Evolutionary conservation across 1,140 invertebrate genomes (phyloP).

Genomic region (Lucilia sericata): DNA sequence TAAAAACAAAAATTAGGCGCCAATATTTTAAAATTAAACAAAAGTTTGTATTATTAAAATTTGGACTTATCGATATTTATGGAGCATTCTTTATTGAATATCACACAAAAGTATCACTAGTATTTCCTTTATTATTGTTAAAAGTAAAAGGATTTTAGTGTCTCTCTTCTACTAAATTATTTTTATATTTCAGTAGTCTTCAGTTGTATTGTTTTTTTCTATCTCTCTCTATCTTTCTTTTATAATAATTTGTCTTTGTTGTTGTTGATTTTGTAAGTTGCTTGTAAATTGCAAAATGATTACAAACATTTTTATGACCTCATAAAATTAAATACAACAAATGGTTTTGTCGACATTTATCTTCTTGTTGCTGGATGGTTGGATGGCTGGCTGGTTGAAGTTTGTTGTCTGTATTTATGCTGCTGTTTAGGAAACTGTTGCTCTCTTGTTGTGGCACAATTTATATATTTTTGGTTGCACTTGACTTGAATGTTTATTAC

Average conservation of each 20-base stretch:
- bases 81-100: neutral
- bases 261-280: neutral
- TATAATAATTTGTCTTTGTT: neutral
- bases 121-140: no score
- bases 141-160: no score
- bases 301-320: slow-evolving; percentile 64
- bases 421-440: neutral
- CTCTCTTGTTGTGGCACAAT: slow-evolving; percentile 4
- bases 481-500: slow-evolving; percentile 26
- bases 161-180: no score
- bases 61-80: neutral
- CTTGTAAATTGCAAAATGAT: slow-evolving; percentile 62
- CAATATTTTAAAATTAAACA: neutral
- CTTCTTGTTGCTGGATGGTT: slow-evolving; percentile 36
- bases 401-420: neutral
- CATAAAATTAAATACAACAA: slow-evolving; percentile 66
- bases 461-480: slow-evolving; percentile 17
- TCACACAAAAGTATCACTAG: neutral
- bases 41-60: neutral
- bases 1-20: neutral
- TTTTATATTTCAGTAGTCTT: neutral
- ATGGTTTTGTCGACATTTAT: slow-evolving; percentile 65
- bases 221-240: neutral
- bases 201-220: neutral
- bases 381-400: neutral